Evolutionary conservation across 2,888 invertebrate genomes (phyloP), one percentile per base, ranked within the genome.

Genomic region (Drosophila anomelani): DNA sequence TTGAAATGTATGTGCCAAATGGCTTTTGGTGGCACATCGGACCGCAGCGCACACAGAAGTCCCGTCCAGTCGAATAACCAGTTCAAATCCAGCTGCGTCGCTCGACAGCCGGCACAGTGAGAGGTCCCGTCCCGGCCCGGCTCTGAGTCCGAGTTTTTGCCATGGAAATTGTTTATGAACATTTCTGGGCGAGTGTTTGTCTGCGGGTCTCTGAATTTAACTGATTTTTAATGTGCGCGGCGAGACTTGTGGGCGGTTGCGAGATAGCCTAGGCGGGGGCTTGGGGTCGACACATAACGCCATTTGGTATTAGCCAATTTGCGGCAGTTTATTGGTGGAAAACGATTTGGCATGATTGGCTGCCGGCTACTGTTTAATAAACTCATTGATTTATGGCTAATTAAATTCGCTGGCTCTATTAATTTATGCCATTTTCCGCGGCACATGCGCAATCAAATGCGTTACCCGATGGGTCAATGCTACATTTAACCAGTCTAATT

Each of bases 371-470:
- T 81, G 83, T 81, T 84, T 85, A 87, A 89, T 88, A 88, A 89
- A 88, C 84, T 85, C 76, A 71, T 82, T 88, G 84, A 88, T 89
- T 88, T 89, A 88, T 85, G 85, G 72, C 79, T 88, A 88, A 88
- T 88, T 88, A 87, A 89, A 88, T 88, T 82, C 75, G 82, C 78
- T 57, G 79, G 78, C 70, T 77, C 76, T 76, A 85, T 85, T 86
- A 79, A 85, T 86, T 88, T 85, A 85, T 80, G 85, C 80, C 81
- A 77, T 85, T 85, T 81, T 76, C 68, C 75, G 73, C 71, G 76
- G 79, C 76, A 80, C 77, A 75, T 86, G 81, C 72, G 84, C 82
- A 80, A 60, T 57, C 26, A 44, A 60, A n/a, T 32, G 39, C 56
- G 46, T 47, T 56, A 26, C 75, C 51, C 87, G 82, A 64, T 83